Evolutionary conservation across 1,140 invertebrate genomes (phyloP), one percentile per base, ranked within the genome.

Genomic region (Trichoplusia ni): DNA sequence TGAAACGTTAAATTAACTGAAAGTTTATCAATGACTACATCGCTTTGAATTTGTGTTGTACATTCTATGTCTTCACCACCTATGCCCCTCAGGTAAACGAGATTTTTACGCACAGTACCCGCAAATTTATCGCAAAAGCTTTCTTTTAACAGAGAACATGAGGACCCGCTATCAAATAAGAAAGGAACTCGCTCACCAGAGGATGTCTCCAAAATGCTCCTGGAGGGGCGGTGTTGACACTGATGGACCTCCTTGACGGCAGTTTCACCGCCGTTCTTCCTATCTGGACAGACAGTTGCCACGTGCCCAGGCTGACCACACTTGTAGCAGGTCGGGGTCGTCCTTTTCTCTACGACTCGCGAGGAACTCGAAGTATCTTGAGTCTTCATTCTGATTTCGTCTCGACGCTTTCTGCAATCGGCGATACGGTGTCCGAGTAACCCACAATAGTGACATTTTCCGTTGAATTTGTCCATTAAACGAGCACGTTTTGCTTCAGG

Each of bases 121-220:
- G 33, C n/a, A 13, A 35, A 35, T 13, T 35, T 35, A 1, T 35
- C 5, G 11, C 3, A n/a, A 13, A 1, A 35, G 11, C 33, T 35
- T 35, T 65, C 33, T 31, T 63, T 71, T 14, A 75, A 4, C 4
- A 75, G 27, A 4, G 63, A 71, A 5, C 73, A 75, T 23, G 65
- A n/a, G n/a, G n/a, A n/a, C n/a, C n/a, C n/a, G n/a, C n/a, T n/a
- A n/a, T n/a, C n/a, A n/a, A 58, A 7, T 9, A 73, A 21, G 67
- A 73, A 70, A 7, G 64, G 31, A 16, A 73, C 58, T 29, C 42
- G 23, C 61, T 74, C 66, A 74, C 72, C 68, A 7, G 67, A 70
- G 46, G 64, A 70, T 14, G 67, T 64, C 25, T 13, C 40, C 58
- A 74, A 53, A 6, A 14, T 67, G 23, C 69, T 54, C 33, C 53